phyloP scores from a whole-genome alignment of 1,140 invertebrate genomes.

The Drosophila burlai region DNA sequence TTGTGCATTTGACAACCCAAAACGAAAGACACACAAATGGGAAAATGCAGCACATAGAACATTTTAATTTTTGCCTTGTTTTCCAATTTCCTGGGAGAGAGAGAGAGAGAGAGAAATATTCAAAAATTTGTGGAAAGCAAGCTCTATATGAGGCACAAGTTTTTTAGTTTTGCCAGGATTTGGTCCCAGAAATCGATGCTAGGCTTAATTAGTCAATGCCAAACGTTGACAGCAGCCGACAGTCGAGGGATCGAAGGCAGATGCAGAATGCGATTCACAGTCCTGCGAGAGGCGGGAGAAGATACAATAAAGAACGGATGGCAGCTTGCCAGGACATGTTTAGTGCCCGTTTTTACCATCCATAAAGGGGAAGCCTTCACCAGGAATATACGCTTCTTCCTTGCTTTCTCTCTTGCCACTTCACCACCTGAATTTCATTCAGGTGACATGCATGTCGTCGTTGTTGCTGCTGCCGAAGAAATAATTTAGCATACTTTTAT shows the following conservation, averaged over 20 bases:
- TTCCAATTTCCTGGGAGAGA: slow-evolving; percentile 7
- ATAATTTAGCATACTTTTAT: slow-evolving; percentile 59
- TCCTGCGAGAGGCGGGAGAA: slow-evolving; percentile 13
- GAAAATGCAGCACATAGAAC: slow-evolving; percentile 3
- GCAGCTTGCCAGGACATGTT: slow-evolving; percentile 54
- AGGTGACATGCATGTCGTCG: slow-evolving; percentile 23
- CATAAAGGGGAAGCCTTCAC: slow-evolving; percentile 33
- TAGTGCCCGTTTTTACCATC: slow-evolving; percentile 33
- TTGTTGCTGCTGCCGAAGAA: slow-evolving; percentile 33
- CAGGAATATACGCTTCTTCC: neutral
- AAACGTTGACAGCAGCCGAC: slow-evolving; percentile 33
- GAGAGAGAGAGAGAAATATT: neutral
- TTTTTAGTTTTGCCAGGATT: neutral
- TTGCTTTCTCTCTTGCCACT: neutral
- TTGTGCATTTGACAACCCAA: slow-evolving; percentile 44
- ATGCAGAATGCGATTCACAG: slow-evolving; percentile 30
- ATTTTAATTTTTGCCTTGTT: slow-evolving; percentile 14
- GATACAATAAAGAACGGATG: slow-evolving; percentile 35
- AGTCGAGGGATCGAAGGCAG: slow-evolving; percentile 29
- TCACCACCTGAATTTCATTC: slow-evolving; percentile 4
- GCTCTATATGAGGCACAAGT: no score
- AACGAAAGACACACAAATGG: slow-evolving; percentile 21
- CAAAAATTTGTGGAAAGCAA: neutral
- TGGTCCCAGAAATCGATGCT: slow-evolving; percentile 32
- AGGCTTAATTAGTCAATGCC: slow-evolving; percentile 52